phyloP scores from a whole-genome alignment of 2,888 invertebrate species.

The Eupithecia tripunctaria region DNA sequence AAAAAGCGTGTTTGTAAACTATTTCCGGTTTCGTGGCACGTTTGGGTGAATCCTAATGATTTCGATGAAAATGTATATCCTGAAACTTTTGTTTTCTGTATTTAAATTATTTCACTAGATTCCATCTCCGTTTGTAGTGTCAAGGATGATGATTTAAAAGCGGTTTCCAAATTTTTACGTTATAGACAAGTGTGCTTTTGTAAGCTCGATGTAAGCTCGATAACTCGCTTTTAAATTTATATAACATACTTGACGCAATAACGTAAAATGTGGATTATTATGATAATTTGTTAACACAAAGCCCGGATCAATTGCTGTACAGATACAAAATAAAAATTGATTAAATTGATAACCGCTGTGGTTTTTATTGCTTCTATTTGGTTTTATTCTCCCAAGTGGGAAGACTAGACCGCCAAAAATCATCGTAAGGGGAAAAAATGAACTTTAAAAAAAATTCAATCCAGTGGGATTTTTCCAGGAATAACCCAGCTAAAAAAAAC shows the following conservation, averaged over 20 bases:
- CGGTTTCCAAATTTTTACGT: background rate
- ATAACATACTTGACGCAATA: too few species aligned
- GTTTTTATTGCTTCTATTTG: too few species aligned
- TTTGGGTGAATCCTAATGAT: slow-evolving; percentile 14
- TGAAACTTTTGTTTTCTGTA: background rate
- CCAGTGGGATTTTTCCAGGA: too few species aligned
- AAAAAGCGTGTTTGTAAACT: slow-evolving; percentile 23
- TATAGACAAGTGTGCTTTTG: background rate
- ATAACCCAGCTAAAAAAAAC: background rate
- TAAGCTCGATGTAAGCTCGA: too few species aligned
- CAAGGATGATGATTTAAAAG: background rate
- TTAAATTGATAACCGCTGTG: too few species aligned
- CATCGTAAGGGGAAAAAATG: too few species aligned
- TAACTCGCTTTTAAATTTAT: too few species aligned
- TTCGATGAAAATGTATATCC: background rate
- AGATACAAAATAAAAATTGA: too few species aligned
- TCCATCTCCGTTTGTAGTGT: background rate
- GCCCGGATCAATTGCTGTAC: background rate
- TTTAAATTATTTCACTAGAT: background rate
- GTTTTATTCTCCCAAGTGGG: too few species aligned
- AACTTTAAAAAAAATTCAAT: too few species aligned
- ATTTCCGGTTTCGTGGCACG: slow-evolving; percentile 12
- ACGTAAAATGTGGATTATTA: too few species aligned
- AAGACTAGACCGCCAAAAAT: too few species aligned
- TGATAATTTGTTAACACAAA: background rate